Evolutionary conservation across 1,140 invertebrate genomes (phyloP), one percentile per base, ranked within the genome.

Genomic region (Coelopa frigida): DNA sequence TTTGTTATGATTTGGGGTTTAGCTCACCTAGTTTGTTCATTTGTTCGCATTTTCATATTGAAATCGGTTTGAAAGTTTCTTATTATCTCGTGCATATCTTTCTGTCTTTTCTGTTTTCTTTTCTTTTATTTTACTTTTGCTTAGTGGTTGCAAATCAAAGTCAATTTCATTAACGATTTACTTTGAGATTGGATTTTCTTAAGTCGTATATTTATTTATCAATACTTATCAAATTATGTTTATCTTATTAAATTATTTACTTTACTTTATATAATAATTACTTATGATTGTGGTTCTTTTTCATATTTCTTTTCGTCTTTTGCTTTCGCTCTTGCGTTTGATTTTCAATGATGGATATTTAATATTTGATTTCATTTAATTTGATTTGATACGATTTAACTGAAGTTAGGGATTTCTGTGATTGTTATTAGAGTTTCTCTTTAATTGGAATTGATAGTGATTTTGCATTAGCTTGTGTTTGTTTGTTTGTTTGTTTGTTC

Each of bases 1-100:
- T 33, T 3, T 3, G 31, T 31, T 55, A 66, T 58, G 62, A 63
- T 63, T 67, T 63, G 63, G 63, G 65, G 65, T 65, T 68, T 68
- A 68, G 65, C 65, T 68, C 65, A 68, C 65, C 65, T 68, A 67
- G 46, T 40, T 29, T 29, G 8, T 29, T 14, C 14, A 40, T 50
- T 44, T 59, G 27, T 54, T 55, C 50, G 47, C 43, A 37, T 46
- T 47, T 52, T n/a, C n/a, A n/a, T n/a, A 10, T 29, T 14, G 27
- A 29, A 10, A 10, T 29, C 14, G 8, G 27, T 10, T 29, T 29
- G 27, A 29, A 29, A 14, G 27, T 29, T 29, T 29, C 27, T 8
- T 8, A 10, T 29, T 14, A 10, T 29, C 27, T 29, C 14, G n/a
- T n/a, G n/a, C n/a, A n/a, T n/a, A n/a, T 14, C 27, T 29, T 29